A percentile compares a stretch with the other conserved stretches of the same genome.
Conservation (phyloP, 2,888 invertebrate species). For the Drosophila formosana region DNA sequence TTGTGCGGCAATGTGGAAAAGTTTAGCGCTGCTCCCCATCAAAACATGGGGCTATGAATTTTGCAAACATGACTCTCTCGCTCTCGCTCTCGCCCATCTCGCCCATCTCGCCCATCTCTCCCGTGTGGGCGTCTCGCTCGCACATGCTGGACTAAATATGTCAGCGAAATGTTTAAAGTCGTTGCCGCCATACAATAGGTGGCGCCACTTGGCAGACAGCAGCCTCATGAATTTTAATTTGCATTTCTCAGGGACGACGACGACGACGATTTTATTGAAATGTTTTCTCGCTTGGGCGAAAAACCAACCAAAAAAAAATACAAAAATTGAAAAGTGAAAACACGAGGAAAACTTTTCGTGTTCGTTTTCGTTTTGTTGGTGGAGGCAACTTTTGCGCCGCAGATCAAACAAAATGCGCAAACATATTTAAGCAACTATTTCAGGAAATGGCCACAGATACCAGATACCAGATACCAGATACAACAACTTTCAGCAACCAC, state of each 20-base stretch:
- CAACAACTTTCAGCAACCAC: slow-evolving; percentile 29
- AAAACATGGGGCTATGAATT: slow-evolving; percentile 67
- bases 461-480: slow-evolving; percentile 10
- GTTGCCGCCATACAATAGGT: slow-evolving; percentile 23
- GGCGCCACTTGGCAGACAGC: slow-evolving; percentile 33
- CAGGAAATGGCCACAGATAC: slow-evolving; percentile 31
- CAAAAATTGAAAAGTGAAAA: not conserved
- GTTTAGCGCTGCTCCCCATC: slow-evolving; percentile 32
- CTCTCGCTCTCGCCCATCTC: not conserved
- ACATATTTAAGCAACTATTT: slow-evolving; percentile 57
- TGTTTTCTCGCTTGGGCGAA: slow-evolving; percentile 39
- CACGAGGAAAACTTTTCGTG: not conserved
- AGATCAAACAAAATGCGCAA: slow-evolving; percentile 60
- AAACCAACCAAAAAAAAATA: not conserved
- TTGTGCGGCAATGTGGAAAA: slow-evolving; percentile 46
- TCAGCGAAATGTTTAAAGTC: slow-evolving; percentile 55
- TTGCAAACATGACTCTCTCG: slow-evolving; percentile 48
- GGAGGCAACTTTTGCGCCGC: slow-evolving; percentile 34
- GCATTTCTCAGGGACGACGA: slow-evolving; percentile 38
- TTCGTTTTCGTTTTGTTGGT: not conserved
- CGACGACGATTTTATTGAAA: slow-evolving; percentile 49
- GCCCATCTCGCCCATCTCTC: not conserved
- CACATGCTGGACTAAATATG: slow-evolving; percentile 38
- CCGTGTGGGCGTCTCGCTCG: not conserved
- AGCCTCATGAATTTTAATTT: slow-evolving; percentile 73